Percentiles rank a stretch among this genome's conserved stretches.
phyloP scores from a whole-genome alignment of 2,113 vertebrate genomes.

The Pungitius pungitius region DNA sequence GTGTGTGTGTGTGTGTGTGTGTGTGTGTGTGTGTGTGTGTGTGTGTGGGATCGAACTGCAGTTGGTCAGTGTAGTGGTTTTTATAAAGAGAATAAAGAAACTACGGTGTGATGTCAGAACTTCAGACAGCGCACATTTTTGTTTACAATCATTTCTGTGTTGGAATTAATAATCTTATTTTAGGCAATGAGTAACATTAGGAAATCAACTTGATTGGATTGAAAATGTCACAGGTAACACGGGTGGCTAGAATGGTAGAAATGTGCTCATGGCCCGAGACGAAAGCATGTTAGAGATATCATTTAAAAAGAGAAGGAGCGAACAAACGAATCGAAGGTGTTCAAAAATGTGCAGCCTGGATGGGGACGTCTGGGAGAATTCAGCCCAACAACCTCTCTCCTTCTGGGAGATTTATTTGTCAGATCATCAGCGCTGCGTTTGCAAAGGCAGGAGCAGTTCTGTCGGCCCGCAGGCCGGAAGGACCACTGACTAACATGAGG shows the following conservation, averaged over 20 bases:
- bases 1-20: constrained; percentile 58
- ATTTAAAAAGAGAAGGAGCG: too few relatives aligned
- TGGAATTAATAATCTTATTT: not conserved
- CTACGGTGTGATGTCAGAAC: not conserved
- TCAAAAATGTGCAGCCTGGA: too few relatives aligned
- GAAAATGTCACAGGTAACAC: not conserved
- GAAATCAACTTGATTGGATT: too few relatives aligned
- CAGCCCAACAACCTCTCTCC: too few relatives aligned
- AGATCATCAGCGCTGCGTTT: too few relatives aligned
- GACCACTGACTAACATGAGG: too few relatives aligned
- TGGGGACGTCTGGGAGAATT: too few relatives aligned
- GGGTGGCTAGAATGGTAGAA: not conserved
- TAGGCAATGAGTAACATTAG: not conserved
- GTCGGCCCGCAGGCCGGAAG: too few relatives aligned
- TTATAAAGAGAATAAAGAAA: not conserved
- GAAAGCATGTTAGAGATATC: too few relatives aligned
- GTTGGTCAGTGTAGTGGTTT: constrained; percentile 1
- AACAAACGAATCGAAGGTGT: too few relatives aligned
- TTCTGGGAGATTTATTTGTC: too few relatives aligned
- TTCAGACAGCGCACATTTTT: not conserved
- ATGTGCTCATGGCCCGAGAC: not conserved
- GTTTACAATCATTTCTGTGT: not conserved
- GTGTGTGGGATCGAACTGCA: not conserved
- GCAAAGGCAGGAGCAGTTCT: too few relatives aligned
- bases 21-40: not conserved